Base-by-base conservation (phyloP, 2,888 invertebrate genomes). In the Orchesellides sinensis region DNA sequence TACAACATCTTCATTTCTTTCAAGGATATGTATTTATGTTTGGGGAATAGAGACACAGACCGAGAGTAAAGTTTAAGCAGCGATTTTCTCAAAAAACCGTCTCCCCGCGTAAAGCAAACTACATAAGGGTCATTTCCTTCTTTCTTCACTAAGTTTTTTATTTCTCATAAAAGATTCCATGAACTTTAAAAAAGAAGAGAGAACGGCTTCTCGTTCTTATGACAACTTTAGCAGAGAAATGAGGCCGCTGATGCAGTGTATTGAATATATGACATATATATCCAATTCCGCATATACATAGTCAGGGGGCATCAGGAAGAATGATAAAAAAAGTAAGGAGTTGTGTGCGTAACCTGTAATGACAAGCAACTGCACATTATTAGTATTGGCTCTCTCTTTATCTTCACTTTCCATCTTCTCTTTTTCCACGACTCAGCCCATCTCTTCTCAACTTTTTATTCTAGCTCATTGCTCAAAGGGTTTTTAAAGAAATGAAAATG, bases 401-500 rank as follows among this genome's bases (percentile, higher is more conserved):
- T 8, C 32, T 72, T 49, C 29, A 35, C 32, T 66, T 65, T 54
- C 47, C 21, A 49, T 70, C 72, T 56, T 61, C 52, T 29, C 35
- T 21, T 56, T 47, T 25, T 56, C 14, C 75, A 40, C 27, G 17
- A 25, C 23, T 27, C 21, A 49, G n/a, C 25, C 45, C 72, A 63
- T 27, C 35, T 19, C 40, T 59, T 73, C n/a, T 35, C 59, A 35
- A 40, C 63, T 52, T 72, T 63, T 63, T 66, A 73, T 74, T 74
- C 68, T 74, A 59, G 49, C 25, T 69, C 81, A 69, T 74, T 81
- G 73, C 75, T 82, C 75, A 82, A 82, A 82, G 74, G 63, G 52
- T 54, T 29, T 75, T 74, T 65, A 75, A 70, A 74, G 69, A 82
- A 74, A 81, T 81, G 81, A 81, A 73, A 82, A 82, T 82, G 54